Evolutionary conservation across 2,888 invertebrate genomes (phyloP), one percentile per base, ranked within the genome.

Genomic region (Limnephilus auricula): DNA sequence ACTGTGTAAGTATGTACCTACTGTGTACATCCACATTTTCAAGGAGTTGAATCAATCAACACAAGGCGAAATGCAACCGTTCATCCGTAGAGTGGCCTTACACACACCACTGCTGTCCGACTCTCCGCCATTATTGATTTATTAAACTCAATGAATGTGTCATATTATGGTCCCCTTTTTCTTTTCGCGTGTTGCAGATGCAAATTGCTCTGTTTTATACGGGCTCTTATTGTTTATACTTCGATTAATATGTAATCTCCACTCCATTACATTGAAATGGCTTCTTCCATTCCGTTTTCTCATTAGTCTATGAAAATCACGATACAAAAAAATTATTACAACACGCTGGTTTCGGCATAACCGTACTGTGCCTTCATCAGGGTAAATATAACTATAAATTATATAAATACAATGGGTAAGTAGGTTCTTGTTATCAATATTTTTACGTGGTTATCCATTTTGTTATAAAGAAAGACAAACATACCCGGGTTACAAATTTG

Each of bases 1-100:
- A 45, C 15, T 45, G 45, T 13, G 45, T 45, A 45, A 45, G 13
- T 45, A 15, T 15, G 45, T 13, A 15, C 15, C 15, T 6, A 65
- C 31, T 18, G 65, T 86, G 31, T 65, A 86, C 18, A 50, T 86
- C 50, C 31, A 86, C 45, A 86, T 32, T 86, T 86, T 86, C 86
- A 86, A 50, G 50, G 86, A 86, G 86, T 86, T 86, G 30, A 10
- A 32, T 86, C 18, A 86, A 86, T 86, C 50, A n/a, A 15, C 31
- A n/a, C 86, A 86, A 86, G 86, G 86, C 86, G 18, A 86, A 50
- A 86, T 50, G 13, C 15, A 45, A 31, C 86, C 50, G 84, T 40
- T 30, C 86, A 86, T 86, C 86, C 86, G 30, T 31, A 86, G 45
- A 12, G 18, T n/a, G 86, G 32, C 45, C 82, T 82, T 82, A 31